Base-by-base conservation (phyloP, 2,888 invertebrate genomes). In the Tetanocera ferruginea region DNA sequence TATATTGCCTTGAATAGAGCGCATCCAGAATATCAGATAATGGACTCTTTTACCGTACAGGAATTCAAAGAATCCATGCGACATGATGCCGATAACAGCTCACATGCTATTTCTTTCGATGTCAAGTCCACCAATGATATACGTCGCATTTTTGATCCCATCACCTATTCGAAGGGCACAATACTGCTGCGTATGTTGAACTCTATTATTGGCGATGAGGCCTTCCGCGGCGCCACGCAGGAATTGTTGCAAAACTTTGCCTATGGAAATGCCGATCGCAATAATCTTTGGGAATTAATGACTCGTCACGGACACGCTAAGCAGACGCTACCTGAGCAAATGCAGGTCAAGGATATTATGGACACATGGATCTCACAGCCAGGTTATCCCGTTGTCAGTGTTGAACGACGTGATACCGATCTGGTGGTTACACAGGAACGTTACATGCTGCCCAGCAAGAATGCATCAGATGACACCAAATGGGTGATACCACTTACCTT, bases 81-180 rank as follows among this genome's bases (percentile, higher is more conserved):
- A 74, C 88, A 91, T 37, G 95, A 95, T 87, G 91, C 92, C 6
- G 90, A 93, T 49, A 90, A 91, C 78, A 91, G 92, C 0, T 93
- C 94, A 0, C 93, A 93, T 86, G 92, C 94, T 4, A 92, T 95
- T 78, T 92, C 93, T 2, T 92, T 93, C 70, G 90, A 92, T 69
- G 93, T 95, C 3, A 90, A 90, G 43, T 91, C 92, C 77, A 92
- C 92, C 19, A 91, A 90, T 77, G 92, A 93, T 86, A 94, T 94
- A 69, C 88, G 91, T 49, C 92, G 94, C 85, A 92, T 94, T 66
- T 95, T 95, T 85, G 94, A 95, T 87, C 90, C 91, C 8, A 94
- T 95, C 75, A 93, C 94, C n/a, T 95, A 95, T 86, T 91, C 92
- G 31, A 95, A 95, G 90, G 93, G 95, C 55, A 93, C 94, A 0